Conservation (phyloP, 64 coral and sea anemone genomes). For the Montipora cactus region DNA sequence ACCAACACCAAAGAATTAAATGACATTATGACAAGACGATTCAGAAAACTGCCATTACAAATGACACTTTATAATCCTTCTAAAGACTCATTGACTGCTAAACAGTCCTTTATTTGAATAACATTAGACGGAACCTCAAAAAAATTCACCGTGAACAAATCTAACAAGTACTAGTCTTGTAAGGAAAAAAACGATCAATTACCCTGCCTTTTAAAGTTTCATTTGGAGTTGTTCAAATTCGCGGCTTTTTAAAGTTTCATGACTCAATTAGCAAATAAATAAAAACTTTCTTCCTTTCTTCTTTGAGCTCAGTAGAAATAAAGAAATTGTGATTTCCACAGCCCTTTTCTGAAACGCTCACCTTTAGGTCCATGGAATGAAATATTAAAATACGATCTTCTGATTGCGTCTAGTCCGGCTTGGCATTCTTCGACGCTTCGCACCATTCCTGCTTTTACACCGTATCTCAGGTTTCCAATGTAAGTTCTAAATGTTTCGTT, state of each 20-base stretch:
- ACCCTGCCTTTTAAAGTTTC: too few relatives aligned
- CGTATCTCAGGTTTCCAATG: constrained; percentile 66
- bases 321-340: too few relatives aligned
- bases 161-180: too few relatives aligned
- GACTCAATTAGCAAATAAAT: too few relatives aligned
- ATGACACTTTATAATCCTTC: constrained; percentile 33
- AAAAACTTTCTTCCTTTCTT: too few relatives aligned
- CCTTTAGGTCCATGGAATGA: constrained; percentile 50
- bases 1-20: background rate
- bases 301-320: too few relatives aligned
- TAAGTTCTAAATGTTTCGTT: constrained; percentile 64
- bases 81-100: background rate
- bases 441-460: constrained; percentile 85
- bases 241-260: too few relatives aligned
- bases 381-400: constrained; percentile 52
- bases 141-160: background rate
- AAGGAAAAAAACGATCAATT: background rate
- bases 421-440: constrained; percentile 76
- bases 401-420: constrained; percentile 66
- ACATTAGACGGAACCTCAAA: background rate
- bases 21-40: background rate
- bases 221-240: too few relatives aligned
- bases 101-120: background rate
- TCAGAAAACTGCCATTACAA: background rate
- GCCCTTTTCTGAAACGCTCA: background rate